Conservation (phyloP, 2,113 vertebrate genomes). For the Rattus norvegicus region DNA sequence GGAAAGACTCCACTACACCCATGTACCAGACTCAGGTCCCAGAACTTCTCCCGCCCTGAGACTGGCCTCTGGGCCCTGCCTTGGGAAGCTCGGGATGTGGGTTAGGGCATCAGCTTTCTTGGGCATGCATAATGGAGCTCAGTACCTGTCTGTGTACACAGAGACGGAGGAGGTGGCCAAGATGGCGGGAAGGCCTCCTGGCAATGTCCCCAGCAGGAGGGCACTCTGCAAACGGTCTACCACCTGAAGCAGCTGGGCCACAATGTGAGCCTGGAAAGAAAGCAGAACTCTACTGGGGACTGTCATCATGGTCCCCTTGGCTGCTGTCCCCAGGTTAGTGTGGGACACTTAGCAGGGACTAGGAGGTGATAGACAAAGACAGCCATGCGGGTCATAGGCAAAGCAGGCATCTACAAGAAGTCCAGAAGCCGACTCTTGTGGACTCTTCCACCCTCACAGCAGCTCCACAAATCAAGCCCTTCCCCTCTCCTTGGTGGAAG, state of each 20-base stretch:
- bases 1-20: background rate
- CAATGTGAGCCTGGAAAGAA: conserved; percentile 27
- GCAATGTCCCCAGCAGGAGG: conserved; percentile 89
- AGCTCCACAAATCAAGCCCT: fast-evolving
- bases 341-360: background rate
- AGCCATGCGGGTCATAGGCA: fast-evolving
- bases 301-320: background rate
- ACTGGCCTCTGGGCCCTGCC: background rate
- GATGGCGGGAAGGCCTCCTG: conserved; percentile 85
- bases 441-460: background rate
- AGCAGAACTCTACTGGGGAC: background rate
- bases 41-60: background rate
- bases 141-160: conserved; percentile 94
- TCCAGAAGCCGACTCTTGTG: fast-evolving
- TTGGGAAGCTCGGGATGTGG: background rate
- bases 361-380: background rate
- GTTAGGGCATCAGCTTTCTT: background rate
- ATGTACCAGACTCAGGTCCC: background rate
- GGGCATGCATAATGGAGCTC: background rate
- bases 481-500: background rate
- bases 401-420: background rate
- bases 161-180: conserved; percentile 88
- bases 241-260: conserved; percentile 15
- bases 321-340: background rate
- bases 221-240: conserved; percentile 91